A percentile compares a stretch with the other conserved stretches of the same genome.
Evolutionary conservation across 1,140 invertebrate species (phyloP).

Genomic region (Riptortus pedestris): DNA sequence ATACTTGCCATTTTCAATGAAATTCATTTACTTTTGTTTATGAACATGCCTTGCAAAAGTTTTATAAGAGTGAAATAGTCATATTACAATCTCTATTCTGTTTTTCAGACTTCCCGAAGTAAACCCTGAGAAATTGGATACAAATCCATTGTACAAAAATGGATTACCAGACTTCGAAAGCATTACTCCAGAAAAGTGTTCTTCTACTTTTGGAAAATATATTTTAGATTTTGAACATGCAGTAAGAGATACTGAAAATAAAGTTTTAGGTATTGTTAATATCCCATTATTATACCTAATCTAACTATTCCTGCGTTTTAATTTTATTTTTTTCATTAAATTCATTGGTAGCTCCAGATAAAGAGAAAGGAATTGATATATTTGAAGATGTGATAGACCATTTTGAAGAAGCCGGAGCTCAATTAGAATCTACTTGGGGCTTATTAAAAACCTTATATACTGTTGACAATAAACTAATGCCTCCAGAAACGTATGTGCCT

Average conservation of each 20-base stretch:
- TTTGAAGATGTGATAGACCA: constrained; percentile 65
- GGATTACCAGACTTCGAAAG: constrained; percentile 68
- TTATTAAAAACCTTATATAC: constrained; percentile 70
- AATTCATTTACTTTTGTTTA: background rate
- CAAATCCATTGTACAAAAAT: constrained; percentile 60
- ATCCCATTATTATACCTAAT: background rate
- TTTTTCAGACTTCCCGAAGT: constrained; percentile 76
- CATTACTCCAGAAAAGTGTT: constrained; percentile 70
- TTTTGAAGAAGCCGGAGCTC: constrained; percentile 57
- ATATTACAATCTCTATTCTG: constrained; percentile 24
- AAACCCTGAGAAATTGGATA: constrained; percentile 62
- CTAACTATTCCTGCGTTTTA: background rate
- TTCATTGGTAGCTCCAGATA: constrained; percentile 28
- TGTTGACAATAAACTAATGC: constrained; percentile 68
- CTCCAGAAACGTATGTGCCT: constrained; percentile 59
- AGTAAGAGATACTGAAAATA: constrained; percentile 52
- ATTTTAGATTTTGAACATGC: constrained; percentile 71
- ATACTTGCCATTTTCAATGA: constrained; percentile 14
- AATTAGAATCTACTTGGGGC: constrained; percentile 75
- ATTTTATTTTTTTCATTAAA: background rate
- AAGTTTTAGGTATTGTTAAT: constrained; percentile 38
- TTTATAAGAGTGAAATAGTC: too few relatives aligned
- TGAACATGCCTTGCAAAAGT: too few relatives aligned
- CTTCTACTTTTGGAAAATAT: constrained; percentile 68
- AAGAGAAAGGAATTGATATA: constrained; percentile 43